A percentile compares a stretch with the other conserved stretches of the same genome.
These are phyloP conservation scores for Puntigrus tetrazona DNA, from an alignment of 2,113 vertebrate species.

Conservation along the genomic window DNA sequence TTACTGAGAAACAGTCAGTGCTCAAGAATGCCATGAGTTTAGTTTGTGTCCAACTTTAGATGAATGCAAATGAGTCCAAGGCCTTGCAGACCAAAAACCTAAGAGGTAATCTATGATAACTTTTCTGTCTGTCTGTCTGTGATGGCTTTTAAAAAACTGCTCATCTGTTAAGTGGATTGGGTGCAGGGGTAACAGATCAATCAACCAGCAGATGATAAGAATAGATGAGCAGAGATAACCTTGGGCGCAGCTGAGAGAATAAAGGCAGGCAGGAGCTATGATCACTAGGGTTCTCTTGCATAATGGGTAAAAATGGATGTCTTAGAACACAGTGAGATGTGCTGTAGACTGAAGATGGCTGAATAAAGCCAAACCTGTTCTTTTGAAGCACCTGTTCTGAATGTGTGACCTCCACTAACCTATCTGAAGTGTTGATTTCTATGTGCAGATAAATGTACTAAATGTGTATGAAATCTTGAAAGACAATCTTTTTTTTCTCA, in stretches of 20 bases:
- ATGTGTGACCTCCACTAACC: not conserved
- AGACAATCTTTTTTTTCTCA: not conserved
- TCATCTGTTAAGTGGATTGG: constrained; percentile 72
- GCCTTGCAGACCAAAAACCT: constrained; percentile 34
- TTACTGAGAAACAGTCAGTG: constrained; percentile 3
- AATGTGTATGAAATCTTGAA: not conserved
- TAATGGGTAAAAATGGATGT: constrained; percentile 36
- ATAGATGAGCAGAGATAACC: constrained; percentile 76
- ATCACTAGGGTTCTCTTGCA: constrained; percentile 51
- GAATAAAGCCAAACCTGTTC: constrained; percentile 3
- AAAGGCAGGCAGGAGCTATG: constrained; percentile 49
- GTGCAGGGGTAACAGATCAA: constrained; percentile 76
- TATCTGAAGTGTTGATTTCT: not conserved
- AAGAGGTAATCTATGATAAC: constrained; percentile 29
- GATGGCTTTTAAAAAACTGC: constrained; percentile 75
- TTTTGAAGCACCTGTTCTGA: not conserved
- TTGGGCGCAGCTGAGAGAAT: constrained; percentile 66
- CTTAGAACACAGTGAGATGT: constrained; percentile 35
- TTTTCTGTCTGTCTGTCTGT: constrained; percentile 52
- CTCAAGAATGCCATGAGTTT: constrained; percentile 21
- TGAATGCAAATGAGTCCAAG: constrained; percentile 35
- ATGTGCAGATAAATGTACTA: not conserved
- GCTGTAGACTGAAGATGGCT: constrained; percentile 2
- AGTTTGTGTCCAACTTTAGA: constrained; percentile 5
- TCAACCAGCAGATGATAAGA: constrained; percentile 79